These are phyloP conservation scores for Dolichoris vasculosae DNA, from an alignment of 1,140 invertebrate genomes.

Conservation along the genomic window DNA sequence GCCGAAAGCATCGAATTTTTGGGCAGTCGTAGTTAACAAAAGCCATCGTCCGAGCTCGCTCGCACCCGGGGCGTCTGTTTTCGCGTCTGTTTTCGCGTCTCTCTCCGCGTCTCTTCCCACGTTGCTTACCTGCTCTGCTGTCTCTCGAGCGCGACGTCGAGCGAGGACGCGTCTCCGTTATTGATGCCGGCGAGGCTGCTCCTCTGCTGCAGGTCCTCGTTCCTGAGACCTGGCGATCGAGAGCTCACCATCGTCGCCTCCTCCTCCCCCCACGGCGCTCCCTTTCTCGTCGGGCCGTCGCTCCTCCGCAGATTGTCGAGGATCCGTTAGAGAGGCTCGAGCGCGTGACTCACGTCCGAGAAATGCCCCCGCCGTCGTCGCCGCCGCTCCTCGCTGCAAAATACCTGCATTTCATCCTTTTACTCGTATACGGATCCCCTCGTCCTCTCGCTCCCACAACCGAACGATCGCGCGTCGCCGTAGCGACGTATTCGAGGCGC, in stretches of 20 bases:
- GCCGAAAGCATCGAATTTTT: no score
- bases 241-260: conserved; percentile 70
- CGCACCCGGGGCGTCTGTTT: no score
- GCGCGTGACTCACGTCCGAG: conserved; percentile 48
- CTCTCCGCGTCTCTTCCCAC: not conserved
- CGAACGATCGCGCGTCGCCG: no score
- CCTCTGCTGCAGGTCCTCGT: conserved; percentile 41
- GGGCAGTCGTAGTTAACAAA: no score
- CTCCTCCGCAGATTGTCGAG: conserved; percentile 18
- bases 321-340: conserved; percentile 27
- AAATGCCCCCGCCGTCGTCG: conserved; percentile 21
- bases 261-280: not conserved
- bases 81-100: no score
- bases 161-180: conserved; percentile 50
- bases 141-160: conserved; percentile 48
- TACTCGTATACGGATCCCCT: not conserved
- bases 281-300: not conserved
- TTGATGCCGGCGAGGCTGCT: conserved; percentile 54
- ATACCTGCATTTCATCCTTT: conserved; percentile 23
- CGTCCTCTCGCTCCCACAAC: not conserved
- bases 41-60: no score
- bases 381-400: not conserved
- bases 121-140: conserved; percentile 34
- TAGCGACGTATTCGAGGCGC: no score
- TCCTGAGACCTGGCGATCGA: conserved; percentile 59